phyloP scores from a whole-genome alignment of 2,113 vertebrate genomes.

The Plecturocebus donacophilus region DNA sequence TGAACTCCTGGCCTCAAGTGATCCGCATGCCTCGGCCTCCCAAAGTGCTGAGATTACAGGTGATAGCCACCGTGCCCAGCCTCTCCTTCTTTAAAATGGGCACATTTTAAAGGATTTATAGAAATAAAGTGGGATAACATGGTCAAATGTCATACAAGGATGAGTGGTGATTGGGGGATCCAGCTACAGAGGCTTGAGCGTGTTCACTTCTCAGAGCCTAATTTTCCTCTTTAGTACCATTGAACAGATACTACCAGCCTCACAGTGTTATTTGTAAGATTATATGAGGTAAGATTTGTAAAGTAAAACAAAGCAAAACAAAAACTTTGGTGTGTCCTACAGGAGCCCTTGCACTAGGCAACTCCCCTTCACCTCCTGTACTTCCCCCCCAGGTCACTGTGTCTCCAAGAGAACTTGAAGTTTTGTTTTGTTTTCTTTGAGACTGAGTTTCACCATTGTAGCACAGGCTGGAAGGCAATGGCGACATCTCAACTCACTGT shows the following conservation, averaged over 20 bases:
- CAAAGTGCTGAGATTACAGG: not conserved
- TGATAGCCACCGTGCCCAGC: not conserved
- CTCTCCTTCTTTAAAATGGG: not conserved
- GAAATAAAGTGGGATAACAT: not conserved
- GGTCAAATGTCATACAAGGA: not conserved
- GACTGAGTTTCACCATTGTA: no score
- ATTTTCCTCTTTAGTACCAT: fast-evolving
- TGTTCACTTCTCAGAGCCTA: not conserved
- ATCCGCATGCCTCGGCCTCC: no score
- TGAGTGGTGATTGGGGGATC: not conserved
- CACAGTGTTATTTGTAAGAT: not conserved
- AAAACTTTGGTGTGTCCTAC: not conserved
- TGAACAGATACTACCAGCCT: not conserved
- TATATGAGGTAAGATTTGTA: not conserved
- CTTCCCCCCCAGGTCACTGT: not conserved
- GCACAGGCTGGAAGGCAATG: no score
- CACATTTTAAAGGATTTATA: not conserved
- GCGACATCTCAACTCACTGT: no score
- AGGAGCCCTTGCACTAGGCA: not conserved
- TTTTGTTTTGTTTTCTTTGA: no score
- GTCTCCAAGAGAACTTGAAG: not conserved
- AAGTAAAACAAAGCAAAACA: not conserved
- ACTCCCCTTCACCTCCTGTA: not conserved
- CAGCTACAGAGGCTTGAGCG: not conserved
- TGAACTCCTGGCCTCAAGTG: not conserved